Conservation (phyloP, 2,797 vertebrate species). For the Liasis olivaceus region DNA sequence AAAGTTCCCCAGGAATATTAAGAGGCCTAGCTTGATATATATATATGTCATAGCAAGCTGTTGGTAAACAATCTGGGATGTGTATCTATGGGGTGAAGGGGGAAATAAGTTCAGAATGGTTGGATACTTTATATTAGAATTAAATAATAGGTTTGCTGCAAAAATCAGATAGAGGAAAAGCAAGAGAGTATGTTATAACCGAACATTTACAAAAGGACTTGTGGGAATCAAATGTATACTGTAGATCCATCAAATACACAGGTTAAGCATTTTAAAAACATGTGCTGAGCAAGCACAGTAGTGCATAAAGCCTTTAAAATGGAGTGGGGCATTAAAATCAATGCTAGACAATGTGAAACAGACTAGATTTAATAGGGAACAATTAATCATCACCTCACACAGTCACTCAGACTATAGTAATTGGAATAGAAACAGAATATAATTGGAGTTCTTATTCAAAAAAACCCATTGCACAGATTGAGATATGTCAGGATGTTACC, state of each 20-base stretch:
- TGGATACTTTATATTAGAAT: not conserved
- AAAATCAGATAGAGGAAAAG: not conserved
- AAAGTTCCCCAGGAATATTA: not conserved
- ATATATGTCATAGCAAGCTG: constrained; percentile 30
- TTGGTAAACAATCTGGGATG: not conserved
- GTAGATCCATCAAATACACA: not conserved
- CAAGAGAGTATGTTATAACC: not conserved
- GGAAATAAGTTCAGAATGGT: not conserved
- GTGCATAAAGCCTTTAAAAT: not conserved
- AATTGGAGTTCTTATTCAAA: constrained; percentile 52
- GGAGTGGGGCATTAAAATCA: not conserved
- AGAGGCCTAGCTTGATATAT: not conserved
- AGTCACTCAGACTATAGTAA: constrained; percentile 30
- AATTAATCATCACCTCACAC: constrained; percentile 30
- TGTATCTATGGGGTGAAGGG: not conserved
- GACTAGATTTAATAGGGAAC: constrained; percentile 7
- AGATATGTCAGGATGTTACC: constrained; percentile 7
- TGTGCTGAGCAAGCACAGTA: not conserved
- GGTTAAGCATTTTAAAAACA: not conserved
- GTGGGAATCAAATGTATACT: not conserved
- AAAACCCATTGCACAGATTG: constrained; percentile 48
- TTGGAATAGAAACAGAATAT: constrained; percentile 41
- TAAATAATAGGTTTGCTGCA: not conserved
- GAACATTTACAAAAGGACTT: not conserved
- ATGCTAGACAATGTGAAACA: not conserved